A percentile compares a stretch with the other conserved stretches of the same genome.
Conservation (phyloP, 2,797 vertebrate genomes). For the Etheostoma perlongum region DNA sequence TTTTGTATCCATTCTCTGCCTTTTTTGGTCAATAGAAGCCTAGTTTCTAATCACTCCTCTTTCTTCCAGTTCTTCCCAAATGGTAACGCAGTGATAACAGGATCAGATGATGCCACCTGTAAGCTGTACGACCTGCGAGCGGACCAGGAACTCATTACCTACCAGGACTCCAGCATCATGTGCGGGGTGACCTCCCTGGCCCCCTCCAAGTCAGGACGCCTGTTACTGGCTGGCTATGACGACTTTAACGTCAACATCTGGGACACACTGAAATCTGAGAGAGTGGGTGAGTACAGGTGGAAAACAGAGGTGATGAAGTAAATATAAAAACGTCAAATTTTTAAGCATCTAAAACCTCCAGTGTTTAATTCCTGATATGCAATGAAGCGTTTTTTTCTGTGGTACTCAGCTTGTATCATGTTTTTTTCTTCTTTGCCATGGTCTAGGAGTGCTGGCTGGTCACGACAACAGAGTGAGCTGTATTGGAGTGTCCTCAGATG, state of each 20-base stretch:
- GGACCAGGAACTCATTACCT: constrained; percentile 96
- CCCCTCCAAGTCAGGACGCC: constrained; percentile 92
- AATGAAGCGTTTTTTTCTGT: not conserved
- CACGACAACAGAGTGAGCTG: constrained; percentile 99
- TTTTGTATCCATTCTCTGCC: not conserved
- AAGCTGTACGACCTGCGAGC: constrained; percentile 95
- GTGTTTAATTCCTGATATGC: not conserved
- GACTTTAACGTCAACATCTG: constrained; percentile 99
- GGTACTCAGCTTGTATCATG: not conserved
- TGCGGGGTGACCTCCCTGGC: constrained; percentile 96
- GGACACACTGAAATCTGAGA: constrained; percentile 93
- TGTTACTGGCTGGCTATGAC: constrained; percentile 94
- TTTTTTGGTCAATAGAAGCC: not conserved
- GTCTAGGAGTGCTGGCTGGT: constrained; percentile 92
- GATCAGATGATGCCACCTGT: constrained; percentile 94
- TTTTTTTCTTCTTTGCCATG: constrained; percentile 5
- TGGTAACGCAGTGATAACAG: constrained; percentile 94
- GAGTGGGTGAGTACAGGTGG: constrained; percentile 89
- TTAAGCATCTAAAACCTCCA: not conserved
- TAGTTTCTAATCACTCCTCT: constrained; percentile 9
- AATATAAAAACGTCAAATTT: not conserved
- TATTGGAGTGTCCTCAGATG: constrained; percentile 92
- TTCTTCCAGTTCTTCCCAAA: constrained; percentile 94
- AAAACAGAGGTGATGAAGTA: not conserved
- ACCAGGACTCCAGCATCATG: constrained; percentile 94